Percentiles rank a stretch among this genome's conserved stretches.
Conservation (phyloP, 2,797 vertebrate species). For the Brachyrhaphis roseni region DNA sequence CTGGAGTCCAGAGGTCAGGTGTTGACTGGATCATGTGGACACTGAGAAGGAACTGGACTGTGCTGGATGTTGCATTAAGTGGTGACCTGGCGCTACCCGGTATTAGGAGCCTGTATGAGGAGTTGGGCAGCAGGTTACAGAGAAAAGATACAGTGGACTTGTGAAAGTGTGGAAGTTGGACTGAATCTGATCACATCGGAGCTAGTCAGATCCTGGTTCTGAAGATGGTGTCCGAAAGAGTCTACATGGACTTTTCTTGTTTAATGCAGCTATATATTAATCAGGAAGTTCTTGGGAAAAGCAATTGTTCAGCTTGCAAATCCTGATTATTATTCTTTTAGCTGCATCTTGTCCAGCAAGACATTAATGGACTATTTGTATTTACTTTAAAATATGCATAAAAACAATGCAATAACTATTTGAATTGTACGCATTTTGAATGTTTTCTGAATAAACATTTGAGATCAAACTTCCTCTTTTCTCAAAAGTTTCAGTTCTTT, state of each 20-base stretch:
- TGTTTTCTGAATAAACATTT: slow-evolving; percentile 77
- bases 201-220: slow-evolving; percentile 33
- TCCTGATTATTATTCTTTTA: slow-evolving; percentile 45
- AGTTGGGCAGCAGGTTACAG: slow-evolving; percentile 46
- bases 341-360: slow-evolving; percentile 51
- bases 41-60: slow-evolving; percentile 70
- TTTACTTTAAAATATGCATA: slow-evolving; percentile 56
- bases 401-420: slow-evolving; percentile 51
- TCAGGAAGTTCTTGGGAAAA: slow-evolving; percentile 61
- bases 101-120: slow-evolving; percentile 45
- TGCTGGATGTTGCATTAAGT: slow-evolving; percentile 43
- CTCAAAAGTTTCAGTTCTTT: slow-evolving; percentile 54
- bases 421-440: slow-evolving; percentile 62
- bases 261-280: slow-evolving; percentile 28
- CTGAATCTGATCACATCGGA: slow-evolving; percentile 51
- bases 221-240: slow-evolving; percentile 45
- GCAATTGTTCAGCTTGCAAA: slow-evolving; percentile 49
- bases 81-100: slow-evolving; percentile 26
- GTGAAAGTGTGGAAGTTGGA: slow-evolving; percentile 66
- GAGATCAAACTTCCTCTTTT: slow-evolving; percentile 52
- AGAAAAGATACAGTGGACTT: slow-evolving; percentile 63
- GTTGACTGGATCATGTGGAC: slow-evolving; percentile 72
- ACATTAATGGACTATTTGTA: slow-evolving; percentile 49
- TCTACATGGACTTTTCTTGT: slow-evolving; percentile 58
- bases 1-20: slow-evolving; percentile 50